Base-by-base conservation (phyloP, 2,888 invertebrate species). In the Pollenia labialis region DNA sequence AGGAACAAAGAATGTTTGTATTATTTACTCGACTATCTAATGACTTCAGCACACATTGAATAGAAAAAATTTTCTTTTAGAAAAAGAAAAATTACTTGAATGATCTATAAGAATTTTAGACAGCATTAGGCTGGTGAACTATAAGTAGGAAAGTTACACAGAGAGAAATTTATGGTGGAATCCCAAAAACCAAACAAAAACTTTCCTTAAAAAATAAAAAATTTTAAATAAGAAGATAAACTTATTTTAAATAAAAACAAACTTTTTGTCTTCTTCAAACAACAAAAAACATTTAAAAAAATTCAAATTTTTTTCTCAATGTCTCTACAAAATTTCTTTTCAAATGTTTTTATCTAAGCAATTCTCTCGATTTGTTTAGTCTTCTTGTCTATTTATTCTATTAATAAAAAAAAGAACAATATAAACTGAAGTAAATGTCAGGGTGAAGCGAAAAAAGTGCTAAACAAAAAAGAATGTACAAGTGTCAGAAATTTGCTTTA, bases 51-150 rank as follows among this genome's bases (percentile, higher is more conserved):
- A 32, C 40, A 23, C 18, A 42, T 6, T 14, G n/a, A 42, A 1
- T 0, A 16, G 18, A 42, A 52, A 18, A 4, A 69, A 54, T 10
- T n/a, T 52, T 14, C 12, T 11, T 12, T 0, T 44, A 16, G 1
- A 69, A 48, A 48, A 48, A 23, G 14, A 46, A 48, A 58, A 72
- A 46, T 56, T 23, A 58, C 7, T 48, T 32, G 46, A 74, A 58
- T 58, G n/a, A 74, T 32, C 16, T 50, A 18, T 40, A 42, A 52
- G 12, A 44, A 48, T 32, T 40, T 14, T 40, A 72, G 58, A 68
- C 9, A 48, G 11, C 52, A 6, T 6, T 32, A 32, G 32, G 32
- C 32, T 32, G 32, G 32, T 32, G 32, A 32, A 32, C 32, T 32
- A 1, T 32, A 32, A 32, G 32, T 4, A 32, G 32, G 0, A 32